Percentiles rank a stretch among this genome's conserved stretches.
These are phyloP conservation scores for Neuroterus valhalla DNA, from an alignment of 1,140 invertebrate genomes.

Conservation along the genomic window DNA sequence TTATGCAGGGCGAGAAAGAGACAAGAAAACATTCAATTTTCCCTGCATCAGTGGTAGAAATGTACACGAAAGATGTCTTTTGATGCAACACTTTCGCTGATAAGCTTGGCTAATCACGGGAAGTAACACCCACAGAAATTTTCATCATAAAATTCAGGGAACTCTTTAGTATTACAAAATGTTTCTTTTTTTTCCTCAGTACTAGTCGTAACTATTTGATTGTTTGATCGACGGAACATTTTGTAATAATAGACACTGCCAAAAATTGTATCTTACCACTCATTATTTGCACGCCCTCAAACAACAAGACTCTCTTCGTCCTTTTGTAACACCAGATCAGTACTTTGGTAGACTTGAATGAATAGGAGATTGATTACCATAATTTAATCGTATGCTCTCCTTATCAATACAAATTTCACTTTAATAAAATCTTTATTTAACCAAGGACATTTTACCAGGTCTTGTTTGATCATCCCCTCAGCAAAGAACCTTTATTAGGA, in stretches of 20 bases:
- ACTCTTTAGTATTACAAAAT: no score
- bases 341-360: no score
- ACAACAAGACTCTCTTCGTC: constrained; percentile 45
- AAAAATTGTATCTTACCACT: constrained; percentile 27
- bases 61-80: not conserved
- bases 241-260: constrained; percentile 28
- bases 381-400: no score
- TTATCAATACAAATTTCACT: no score
- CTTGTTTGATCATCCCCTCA: no score
- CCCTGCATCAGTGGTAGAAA: no score
- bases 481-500: no score
- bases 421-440: no score
- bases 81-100: not conserved
- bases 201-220: no score
- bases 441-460: no score
- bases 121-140: not conserved
- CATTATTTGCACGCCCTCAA: constrained; percentile 52
- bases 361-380: no score
- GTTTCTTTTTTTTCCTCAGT: no score
- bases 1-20: not conserved
- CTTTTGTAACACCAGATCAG: not conserved
- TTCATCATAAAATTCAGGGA: not conserved
- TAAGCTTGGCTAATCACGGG: not conserved
- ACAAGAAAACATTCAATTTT: not conserved
- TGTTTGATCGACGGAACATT: not conserved